Evolutionary conservation across 2,113 vertebrate species (phyloP).

Genomic region (Hemibagrus wyckioides): DNA sequence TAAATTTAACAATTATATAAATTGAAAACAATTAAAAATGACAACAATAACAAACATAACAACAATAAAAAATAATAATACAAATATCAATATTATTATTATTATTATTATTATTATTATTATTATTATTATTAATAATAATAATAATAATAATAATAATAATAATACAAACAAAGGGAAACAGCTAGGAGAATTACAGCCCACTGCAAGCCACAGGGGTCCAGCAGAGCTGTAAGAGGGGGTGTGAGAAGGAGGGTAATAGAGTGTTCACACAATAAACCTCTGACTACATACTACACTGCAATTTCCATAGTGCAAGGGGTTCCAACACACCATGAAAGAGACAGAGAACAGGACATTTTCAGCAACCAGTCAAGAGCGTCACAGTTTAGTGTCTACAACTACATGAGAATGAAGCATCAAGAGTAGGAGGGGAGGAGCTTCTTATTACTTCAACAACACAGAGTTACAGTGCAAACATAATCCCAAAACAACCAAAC

Average conservation of each 20-base stretch:
- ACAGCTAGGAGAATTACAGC: background rate
- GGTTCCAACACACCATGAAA: background rate
- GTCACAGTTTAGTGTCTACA: background rate
- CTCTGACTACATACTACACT: background rate
- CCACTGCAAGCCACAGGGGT: background rate
- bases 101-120: background rate
- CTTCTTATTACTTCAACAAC: background rate
- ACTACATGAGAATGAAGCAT: background rate
- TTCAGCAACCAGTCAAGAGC: background rate
- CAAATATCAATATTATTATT: background rate
- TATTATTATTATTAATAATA: background rate
- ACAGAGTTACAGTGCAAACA: no score
- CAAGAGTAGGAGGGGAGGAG: background rate
- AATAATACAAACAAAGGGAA: background rate
- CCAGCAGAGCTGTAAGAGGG: background rate
- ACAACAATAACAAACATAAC: background rate
- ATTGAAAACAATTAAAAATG: background rate
- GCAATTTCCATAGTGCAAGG: background rate
- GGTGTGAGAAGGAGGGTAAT: background rate
- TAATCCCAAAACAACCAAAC: no score
- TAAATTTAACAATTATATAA: background rate
- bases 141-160: background rate
- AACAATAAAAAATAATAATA: background rate
- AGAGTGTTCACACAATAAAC: background rate
- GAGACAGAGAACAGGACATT: background rate